Percentiles rank a stretch among this genome's conserved stretches.
These are phyloP conservation scores for Halictus rubicundus DNA, from an alignment of 1,140 invertebrate genomes.

Conservation along the genomic window DNA sequence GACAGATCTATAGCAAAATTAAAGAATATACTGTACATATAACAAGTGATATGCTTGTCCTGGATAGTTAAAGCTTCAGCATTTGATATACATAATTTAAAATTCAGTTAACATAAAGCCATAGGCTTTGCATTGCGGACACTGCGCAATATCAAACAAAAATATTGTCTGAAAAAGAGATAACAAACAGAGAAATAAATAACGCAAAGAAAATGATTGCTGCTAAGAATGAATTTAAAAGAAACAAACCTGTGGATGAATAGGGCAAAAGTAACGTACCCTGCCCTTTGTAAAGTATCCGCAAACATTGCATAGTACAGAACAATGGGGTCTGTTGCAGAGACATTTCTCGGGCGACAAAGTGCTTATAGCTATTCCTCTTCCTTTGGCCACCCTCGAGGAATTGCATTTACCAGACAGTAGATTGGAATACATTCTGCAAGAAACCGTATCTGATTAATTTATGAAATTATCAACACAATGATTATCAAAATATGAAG, in stretches of 20 bases:
- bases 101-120: conserved; percentile 53
- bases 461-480: neutral
- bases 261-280: conserved; percentile 51
- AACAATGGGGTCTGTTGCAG: conserved; percentile 40
- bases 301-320: conserved; percentile 57
- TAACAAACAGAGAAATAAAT: neutral
- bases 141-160: conserved; percentile 55
- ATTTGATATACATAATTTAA: conserved; percentile 7
- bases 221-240: neutral
- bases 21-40: neutral
- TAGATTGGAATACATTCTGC: neutral
- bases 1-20: neutral
- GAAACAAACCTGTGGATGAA: conserved; percentile 56
- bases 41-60: neutral
- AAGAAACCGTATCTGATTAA: neutral
- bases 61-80: neutral
- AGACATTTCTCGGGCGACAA: conserved; percentile 20
- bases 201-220: neutral
- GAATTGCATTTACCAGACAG: neutral
- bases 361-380: neutral
- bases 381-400: neutral
- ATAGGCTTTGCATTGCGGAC: conserved; percentile 47
- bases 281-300: conserved; percentile 54
- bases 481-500: neutral
- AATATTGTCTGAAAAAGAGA: conserved; percentile 53